Percentiles rank a stretch among this genome's conserved stretches.
These are phyloP conservation scores for Parnassius apollo DNA, from an alignment of 2,888 invertebrate species.

Conservation along the genomic window DNA sequence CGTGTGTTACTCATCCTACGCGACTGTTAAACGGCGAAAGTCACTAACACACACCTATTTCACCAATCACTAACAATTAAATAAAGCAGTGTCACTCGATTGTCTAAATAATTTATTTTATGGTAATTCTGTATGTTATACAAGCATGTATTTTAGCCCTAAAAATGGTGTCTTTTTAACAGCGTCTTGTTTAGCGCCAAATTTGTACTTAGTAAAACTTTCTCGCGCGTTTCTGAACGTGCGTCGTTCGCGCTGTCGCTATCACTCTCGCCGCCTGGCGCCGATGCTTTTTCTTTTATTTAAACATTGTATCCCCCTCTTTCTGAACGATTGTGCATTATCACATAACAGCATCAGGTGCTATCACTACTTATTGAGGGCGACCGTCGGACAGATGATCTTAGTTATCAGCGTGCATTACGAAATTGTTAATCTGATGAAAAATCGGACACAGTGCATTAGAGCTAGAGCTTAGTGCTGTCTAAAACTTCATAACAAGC, in stretches of 20 bases:
- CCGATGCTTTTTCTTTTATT: conserved; percentile 68
- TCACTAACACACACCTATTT: conserved; percentile 56
- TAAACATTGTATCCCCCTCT: conserved; percentile 67
- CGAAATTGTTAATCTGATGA: conserved; percentile 27
- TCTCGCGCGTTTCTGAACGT: conserved; percentile 52
- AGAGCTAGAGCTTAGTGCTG: conserved; percentile 14
- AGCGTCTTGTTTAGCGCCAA: conserved; percentile 46
- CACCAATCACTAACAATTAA: conserved; percentile 49
- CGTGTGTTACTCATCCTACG: conserved; percentile 64
- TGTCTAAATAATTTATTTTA: not conserved
- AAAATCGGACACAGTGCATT: no score
- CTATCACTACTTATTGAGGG: conserved; percentile 61
- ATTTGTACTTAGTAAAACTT: conserved; percentile 54
- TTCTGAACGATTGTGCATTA: conserved; percentile 55
- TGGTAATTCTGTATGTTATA: not conserved
- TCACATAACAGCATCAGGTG: conserved; percentile 55
- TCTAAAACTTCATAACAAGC: not conserved
- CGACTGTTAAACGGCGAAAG: conserved; percentile 54
- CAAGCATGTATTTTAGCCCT: not conserved
- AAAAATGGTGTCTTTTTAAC: conserved; percentile 24
- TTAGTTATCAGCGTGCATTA: conserved; percentile 15
- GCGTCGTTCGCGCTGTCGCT: conserved; percentile 49
- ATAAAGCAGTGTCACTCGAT: not conserved
- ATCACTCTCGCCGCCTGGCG: conserved; percentile 71
- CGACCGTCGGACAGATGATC: conserved; percentile 38